Evolutionary conservation across 2,888 invertebrate genomes (phyloP).

Genomic region (Trypoxylon attenuatum): DNA sequence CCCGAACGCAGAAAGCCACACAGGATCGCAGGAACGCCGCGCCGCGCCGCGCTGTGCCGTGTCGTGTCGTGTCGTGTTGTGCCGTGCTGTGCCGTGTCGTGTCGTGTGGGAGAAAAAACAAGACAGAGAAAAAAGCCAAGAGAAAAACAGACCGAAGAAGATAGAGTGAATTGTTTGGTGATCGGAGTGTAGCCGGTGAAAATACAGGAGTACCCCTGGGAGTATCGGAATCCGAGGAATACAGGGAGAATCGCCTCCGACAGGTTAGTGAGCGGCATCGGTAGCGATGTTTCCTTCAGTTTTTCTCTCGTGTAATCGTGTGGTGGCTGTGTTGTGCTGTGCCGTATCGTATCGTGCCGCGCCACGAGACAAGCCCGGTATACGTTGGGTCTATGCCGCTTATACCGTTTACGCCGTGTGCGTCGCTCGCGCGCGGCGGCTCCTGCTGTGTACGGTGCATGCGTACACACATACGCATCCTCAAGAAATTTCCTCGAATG

Average conservation of each 20-base stretch:
- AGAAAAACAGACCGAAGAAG: no score
- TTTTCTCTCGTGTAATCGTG: slow-evolving; percentile 43
- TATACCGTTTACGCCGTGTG: no score
- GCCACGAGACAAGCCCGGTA: slow-evolving; percentile 15
- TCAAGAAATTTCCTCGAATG: slow-evolving; percentile 54
- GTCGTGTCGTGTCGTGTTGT: neutral
- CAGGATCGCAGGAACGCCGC: slow-evolving; percentile 27
- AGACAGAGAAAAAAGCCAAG: neutral
- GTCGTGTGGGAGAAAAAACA: neutral
- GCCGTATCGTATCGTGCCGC: no score
- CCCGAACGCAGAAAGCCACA: slow-evolving; percentile 29
- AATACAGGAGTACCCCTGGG: slow-evolving; percentile 30
- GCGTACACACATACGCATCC: slow-evolving; percentile 53
- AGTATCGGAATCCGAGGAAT: slow-evolving; percentile 35
- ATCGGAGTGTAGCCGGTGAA: slow-evolving; percentile 48
- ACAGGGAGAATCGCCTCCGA: slow-evolving; percentile 54
- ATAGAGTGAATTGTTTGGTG: slow-evolving; percentile 50
- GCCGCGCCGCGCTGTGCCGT: slow-evolving; percentile 23
- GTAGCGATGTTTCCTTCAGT: slow-evolving; percentile 10
- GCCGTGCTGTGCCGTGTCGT: neutral
- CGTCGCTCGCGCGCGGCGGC: slow-evolving; percentile 51
- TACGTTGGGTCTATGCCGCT: slow-evolving; percentile 13
- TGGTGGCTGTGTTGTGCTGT: no score
- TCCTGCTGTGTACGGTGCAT: slow-evolving; percentile 47
- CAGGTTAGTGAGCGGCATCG: slow-evolving; percentile 50